Evolutionary conservation across 2,797 vertebrate species (phyloP), one percentile per base, ranked within the genome.

Genomic region (Anguilla anguilla): DNA sequence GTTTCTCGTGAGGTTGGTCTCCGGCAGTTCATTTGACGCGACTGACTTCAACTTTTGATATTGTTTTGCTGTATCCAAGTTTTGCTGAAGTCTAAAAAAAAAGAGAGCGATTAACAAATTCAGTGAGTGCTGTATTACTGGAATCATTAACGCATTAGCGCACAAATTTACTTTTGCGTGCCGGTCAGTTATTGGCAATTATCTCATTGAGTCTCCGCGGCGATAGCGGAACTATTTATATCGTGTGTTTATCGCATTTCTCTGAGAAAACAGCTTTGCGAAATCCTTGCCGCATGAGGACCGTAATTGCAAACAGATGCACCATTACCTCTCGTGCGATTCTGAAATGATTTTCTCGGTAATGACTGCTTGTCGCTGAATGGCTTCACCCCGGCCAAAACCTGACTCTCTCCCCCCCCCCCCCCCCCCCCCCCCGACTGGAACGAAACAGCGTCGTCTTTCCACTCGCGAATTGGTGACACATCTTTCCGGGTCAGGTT

Each of bases 251-350:
- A 69, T 83, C 67, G 59, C 79, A 13, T 46, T 87, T 87, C 55
- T 61, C 22, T 9, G 77, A 46, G 79, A 57, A 83, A 74, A 64
- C 11, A 10, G 57, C 64, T 61, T 61, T 83, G 35, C 64, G 86
- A 87, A 55, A 81, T 69, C n/a, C 31, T 51, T 72, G 61, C 67
- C 84, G 83, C 74, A 79, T 83, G 31, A 88, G 53, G 49, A 69
- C 49, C 81, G 79, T 90, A 84, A 91, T 88, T 87, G 59, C 89
- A 72, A 92, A 86, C 86, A 93, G 88, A 91, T 92, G 90, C 43
- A 57, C 17, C 39, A 39, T 88, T 86, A 83, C 25, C 35, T 84
- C 51, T 81, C 79, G 64, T 28, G 64, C 53, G 43, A 7, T 84
- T 69, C 19, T 69, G 72, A 83, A 87, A 87, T 64, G 4, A 69